These are phyloP conservation scores for Neodon shergylaensis DNA, from an alignment of 2,113 vertebrate genomes.

Conservation along the genomic window DNA sequence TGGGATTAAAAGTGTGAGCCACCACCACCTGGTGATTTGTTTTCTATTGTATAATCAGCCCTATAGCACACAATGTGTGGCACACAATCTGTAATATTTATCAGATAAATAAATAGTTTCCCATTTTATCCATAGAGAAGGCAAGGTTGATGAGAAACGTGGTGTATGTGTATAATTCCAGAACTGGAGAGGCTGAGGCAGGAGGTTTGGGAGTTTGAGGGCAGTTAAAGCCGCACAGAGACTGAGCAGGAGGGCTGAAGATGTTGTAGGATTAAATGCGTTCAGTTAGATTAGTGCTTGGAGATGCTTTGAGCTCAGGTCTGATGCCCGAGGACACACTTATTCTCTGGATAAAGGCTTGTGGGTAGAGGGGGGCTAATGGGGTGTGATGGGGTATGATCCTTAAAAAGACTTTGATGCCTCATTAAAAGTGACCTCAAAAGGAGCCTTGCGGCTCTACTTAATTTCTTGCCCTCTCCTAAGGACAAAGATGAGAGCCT, in stretches of 20 bases:
- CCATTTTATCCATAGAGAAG: constrained; percentile 30
- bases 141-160: neutral
- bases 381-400: neutral
- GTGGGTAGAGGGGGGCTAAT: neutral
- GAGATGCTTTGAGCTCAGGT: constrained; percentile 17
- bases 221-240: neutral
- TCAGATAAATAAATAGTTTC: constrained; percentile 33
- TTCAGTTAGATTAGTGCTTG: neutral
- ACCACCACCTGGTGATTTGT: neutral
- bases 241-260: neutral
- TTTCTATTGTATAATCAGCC: neutral
- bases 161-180: neutral
- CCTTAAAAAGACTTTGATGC: constrained; percentile 4
- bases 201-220: neutral
- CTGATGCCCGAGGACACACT: neutral
- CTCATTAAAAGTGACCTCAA: neutral
- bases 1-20: neutral
- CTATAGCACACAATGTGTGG: neutral
- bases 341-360: constrained; percentile 13
- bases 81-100: constrained; percentile 15
- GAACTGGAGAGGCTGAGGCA: neutral
- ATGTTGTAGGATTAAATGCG: constrained; percentile 25
- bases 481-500: neutral
- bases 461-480: neutral
- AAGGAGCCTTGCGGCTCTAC: neutral